These are phyloP conservation scores for Theristicus caerulescens DNA, from an alignment of 2,113 vertebrate species.

Conservation along the genomic window DNA sequence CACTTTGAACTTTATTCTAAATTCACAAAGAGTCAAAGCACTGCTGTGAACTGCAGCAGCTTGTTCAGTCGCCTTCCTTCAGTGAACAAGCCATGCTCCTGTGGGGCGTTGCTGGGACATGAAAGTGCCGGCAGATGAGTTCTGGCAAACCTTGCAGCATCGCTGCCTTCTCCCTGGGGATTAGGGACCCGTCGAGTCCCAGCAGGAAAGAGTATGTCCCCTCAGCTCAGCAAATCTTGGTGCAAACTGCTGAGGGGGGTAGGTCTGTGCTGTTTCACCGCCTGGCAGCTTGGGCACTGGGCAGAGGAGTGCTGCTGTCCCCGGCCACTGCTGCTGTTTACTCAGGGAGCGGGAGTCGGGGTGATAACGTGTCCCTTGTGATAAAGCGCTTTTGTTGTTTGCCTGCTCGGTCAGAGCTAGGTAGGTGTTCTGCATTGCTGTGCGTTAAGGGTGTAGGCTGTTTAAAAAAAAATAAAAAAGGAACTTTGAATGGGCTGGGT, in stretches of 20 bases:
- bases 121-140: neutral
- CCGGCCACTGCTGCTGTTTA: neutral
- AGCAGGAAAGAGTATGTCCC: neutral
- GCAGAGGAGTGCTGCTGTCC: neutral
- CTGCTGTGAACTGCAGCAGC: slow-evolving; percentile 1
- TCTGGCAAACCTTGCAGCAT: neutral
- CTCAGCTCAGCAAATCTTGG: neutral
- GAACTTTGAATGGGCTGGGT: slow-evolving; percentile 54
- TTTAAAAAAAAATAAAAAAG: neutral
- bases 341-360: neutral
- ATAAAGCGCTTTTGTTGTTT: slow-evolving; percentile 43
- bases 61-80: slow-evolving; percentile 5
- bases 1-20: neutral
- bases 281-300: neutral
- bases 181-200: neutral
- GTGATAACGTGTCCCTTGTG: neutral
- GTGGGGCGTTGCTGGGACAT: slow-evolving; percentile 7
- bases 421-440: neutral
- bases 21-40: neutral
- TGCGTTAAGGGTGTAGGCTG: slow-evolving; percentile 26
- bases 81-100: neutral
- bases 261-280: neutral
- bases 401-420: neutral
- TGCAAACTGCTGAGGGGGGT: neutral
- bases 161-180: neutral